Percentiles rank a stretch among this genome's conserved stretches.
These are phyloP conservation scores for Dasyprocta punctata DNA, from an alignment of 2,113 vertebrate genomes.

Conservation along the genomic window DNA sequence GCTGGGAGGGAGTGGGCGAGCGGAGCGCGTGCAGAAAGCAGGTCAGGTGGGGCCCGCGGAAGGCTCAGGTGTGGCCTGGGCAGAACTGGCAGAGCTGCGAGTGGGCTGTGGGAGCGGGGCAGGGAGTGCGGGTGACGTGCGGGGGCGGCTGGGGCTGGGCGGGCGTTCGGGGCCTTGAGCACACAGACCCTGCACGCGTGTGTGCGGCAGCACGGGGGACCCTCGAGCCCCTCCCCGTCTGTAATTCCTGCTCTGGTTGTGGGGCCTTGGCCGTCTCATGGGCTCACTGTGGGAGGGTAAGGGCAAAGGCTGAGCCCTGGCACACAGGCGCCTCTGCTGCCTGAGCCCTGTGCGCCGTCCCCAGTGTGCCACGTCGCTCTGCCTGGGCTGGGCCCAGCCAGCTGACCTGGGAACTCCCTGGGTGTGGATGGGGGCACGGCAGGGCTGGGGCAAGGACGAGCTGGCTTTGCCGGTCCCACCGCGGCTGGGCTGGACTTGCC, in stretches of 20 bases:
- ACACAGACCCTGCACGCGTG: background rate
- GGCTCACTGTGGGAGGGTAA: background rate
- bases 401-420: background rate
- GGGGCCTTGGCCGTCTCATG: background rate
- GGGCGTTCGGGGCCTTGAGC: background rate
- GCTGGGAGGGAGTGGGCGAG: background rate
- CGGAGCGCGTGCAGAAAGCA: background rate
- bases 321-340: background rate
- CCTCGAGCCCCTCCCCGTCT: background rate
- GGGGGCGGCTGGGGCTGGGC: too few species aligned
- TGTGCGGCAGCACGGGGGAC: background rate
- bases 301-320: background rate
- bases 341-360: too few species aligned
- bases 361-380: background rate
- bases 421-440: background rate
- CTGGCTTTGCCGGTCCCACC: conserved; percentile 37
- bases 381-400: background rate
- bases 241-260: background rate
- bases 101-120: background rate
- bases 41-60: background rate
- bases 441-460: background rate
- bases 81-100: background rate
- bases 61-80: background rate
- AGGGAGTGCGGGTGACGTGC: too few species aligned
- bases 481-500: background rate